These are phyloP conservation scores for Sphaerodactylus townsendi DNA, from an alignment of 2,113 vertebrate species.

Conservation along the genomic window DNA sequence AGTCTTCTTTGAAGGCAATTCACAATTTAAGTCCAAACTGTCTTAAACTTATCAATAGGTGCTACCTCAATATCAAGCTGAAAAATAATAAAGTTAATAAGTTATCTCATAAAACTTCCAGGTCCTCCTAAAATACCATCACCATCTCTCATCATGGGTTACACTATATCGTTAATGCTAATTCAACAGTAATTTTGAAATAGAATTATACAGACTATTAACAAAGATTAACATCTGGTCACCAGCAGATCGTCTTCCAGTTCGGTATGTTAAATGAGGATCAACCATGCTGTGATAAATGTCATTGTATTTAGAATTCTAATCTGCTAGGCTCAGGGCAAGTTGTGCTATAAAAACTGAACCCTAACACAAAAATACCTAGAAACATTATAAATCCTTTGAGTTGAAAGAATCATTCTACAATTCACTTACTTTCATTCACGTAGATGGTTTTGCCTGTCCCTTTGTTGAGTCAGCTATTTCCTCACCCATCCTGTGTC, in stretches of 20 bases:
- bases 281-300: neutral
- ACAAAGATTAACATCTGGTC: neutral
- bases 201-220: neutral
- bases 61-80: neutral
- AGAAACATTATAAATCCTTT: neutral
- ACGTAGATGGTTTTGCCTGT: neutral
- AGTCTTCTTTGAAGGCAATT: neutral
- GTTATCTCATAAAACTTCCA: neutral
- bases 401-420: neutral
- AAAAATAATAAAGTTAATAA: too few species aligned
- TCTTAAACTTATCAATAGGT: neutral
- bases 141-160: neutral
- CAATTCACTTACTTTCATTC: neutral
- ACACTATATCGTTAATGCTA: neutral
- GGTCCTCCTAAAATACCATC: neutral
- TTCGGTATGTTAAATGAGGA: neutral
- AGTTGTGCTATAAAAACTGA: neutral
- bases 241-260: neutral
- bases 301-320: neutral
- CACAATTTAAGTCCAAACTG: neutral
- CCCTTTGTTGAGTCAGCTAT: neutral
- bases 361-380: neutral
- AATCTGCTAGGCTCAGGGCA: neutral
- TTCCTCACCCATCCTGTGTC: neutral
- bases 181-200: neutral